Evolutionary conservation across 2,888 invertebrate species (phyloP), one percentile per base, ranked within the genome.

Genomic region (Tanypteryx hageni): DNA sequence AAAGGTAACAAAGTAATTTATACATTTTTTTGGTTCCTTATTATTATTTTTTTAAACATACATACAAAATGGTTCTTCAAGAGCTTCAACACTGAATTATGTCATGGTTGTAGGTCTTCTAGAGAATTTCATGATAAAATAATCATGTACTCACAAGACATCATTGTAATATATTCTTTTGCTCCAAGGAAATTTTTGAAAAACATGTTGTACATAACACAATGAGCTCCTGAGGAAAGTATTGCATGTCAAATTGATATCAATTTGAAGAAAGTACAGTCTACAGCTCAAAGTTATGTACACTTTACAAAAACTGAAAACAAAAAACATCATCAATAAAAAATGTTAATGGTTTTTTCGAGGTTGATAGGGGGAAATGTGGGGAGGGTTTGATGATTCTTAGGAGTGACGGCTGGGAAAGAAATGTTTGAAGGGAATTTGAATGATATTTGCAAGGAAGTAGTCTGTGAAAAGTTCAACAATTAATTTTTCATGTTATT

Each of bases 201-300:
- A 89, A 89, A 89, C 89, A 89, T 89, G 89, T 64, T 89, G 89
- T 68, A 89, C 89, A 44, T 89, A 89, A 89, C 31, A 89, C 89
- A 89, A 89, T 89, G 89, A 89, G 89, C 89, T 89, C 89, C 89
- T 89, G 89, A 89, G 89, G 89, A 89, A 89, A 89, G 89, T 89
- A 89, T 89, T 89, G 89, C 89, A 64, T 89, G 89, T 89, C 89
- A 89, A 89, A 89, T 89, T 89, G 89, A 89, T 31, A 64, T 18
- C 89, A 89, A 89, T 68, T 89, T 64, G 89, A 89, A 61, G 68
- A 89, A 89, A 61, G 89, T 89, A 89, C 89, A 68, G 89, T 89
- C 89, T 89, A 89, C 89, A 89, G 89, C 89, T 89, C 89, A 89
- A 68, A 44, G 59, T 89, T 89, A 89, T 89, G 89, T 89, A 89